Percentiles rank a stretch among this genome's conserved stretches.
phyloP scores from a whole-genome alignment of 2,797 vertebrate species.

The Rhynchotus rufescens region DNA sequence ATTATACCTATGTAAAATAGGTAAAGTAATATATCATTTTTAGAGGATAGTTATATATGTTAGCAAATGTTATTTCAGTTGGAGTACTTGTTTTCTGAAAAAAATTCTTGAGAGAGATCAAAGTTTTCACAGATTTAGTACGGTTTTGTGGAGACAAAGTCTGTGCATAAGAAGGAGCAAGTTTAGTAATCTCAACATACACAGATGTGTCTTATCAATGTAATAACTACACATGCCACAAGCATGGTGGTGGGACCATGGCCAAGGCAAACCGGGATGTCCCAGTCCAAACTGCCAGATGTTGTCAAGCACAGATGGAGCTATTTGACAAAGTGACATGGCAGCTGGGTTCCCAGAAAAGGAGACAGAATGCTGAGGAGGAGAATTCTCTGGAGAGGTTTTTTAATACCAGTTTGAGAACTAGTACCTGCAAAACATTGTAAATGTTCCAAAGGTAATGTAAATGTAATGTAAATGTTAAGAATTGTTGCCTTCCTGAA shows the following conservation, averaged over 20 bases:
- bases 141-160: neutral
- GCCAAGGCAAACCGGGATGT: neutral
- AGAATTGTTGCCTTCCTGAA: neutral
- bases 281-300: neutral
- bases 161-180: neutral
- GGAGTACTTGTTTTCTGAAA: neutral
- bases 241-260: accelerated
- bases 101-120: neutral
- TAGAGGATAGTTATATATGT: neutral
- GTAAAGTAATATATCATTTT: neutral
- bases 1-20: neutral
- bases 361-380: neutral
- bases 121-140: neutral
- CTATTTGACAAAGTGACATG: neutral
- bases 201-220: neutral
- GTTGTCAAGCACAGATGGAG: neutral
- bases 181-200: neutral
- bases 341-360: neutral
- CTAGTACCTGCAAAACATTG: accelerated
- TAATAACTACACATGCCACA: neutral
- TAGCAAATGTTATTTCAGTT: neutral
- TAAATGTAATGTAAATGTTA: neutral
- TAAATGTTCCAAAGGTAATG: neutral
- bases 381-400: neutral
- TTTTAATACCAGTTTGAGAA: neutral